Conservation (phyloP, 2,113 vertebrate species). For the Salminus brasiliensis region DNA sequence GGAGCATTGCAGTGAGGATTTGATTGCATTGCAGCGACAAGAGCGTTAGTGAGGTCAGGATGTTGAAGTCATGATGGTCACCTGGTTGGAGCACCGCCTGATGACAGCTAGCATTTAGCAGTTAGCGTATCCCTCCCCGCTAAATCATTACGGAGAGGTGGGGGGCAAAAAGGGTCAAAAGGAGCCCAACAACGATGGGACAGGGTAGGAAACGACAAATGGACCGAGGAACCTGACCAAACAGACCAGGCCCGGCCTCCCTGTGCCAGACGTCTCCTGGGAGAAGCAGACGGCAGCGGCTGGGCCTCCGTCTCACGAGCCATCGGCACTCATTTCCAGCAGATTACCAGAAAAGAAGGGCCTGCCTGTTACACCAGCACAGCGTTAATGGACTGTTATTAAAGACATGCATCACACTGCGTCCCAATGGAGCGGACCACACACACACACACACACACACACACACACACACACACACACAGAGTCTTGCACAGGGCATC, state of each 20-base stretch:
- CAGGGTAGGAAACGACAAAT: slow-evolving; percentile 6
- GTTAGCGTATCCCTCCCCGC: too few species aligned
- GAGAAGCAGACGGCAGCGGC: slow-evolving; percentile 55
- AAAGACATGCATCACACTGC: slow-evolving; percentile 73
- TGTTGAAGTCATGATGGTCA: too few species aligned
- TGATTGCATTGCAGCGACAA: too few species aligned
- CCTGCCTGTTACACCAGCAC: slow-evolving; percentile 35
- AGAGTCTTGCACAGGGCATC: not conserved
- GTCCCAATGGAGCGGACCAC: slow-evolving; percentile 56
- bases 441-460: slow-evolving; percentile 39
- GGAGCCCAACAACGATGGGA: too few species aligned
- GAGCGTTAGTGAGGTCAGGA: too few species aligned
- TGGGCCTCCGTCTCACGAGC: slow-evolving; percentile 59
- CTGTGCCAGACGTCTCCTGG: slow-evolving; percentile 42
- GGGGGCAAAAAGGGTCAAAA: not conserved
- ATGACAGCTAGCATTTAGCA: too few species aligned
- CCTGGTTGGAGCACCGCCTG: too few species aligned
- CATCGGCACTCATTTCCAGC: slow-evolving; percentile 57
- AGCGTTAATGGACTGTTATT: slow-evolving; percentile 72
- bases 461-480: slow-evolving; percentile 40
- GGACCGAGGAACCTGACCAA: slow-evolving; percentile 35
- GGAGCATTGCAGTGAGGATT: too few species aligned
- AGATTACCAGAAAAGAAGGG: slow-evolving; percentile 50
- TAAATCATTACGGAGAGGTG: too few species aligned
- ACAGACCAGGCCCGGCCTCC: slow-evolving; percentile 55